These are phyloP conservation scores for Eupsilia transversa DNA, from an alignment of 2,888 invertebrate genomes.

Conservation along the genomic window DNA sequence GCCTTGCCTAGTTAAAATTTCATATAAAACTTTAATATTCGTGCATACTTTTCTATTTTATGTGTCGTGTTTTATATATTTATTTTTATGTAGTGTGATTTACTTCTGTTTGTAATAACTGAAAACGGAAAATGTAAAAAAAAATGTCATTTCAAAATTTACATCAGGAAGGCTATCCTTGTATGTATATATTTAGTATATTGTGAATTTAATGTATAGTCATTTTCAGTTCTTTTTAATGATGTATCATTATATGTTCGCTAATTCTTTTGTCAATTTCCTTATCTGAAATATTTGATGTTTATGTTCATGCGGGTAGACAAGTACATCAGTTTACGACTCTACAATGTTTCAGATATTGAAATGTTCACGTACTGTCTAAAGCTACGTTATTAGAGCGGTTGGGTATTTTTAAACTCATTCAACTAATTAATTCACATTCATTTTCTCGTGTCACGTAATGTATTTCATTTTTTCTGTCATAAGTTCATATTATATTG, in stretches of 20 bases:
- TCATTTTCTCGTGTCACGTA: slow-evolving; percentile 81
- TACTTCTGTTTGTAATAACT: slow-evolving; percentile 88
- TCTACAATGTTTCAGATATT: slow-evolving; percentile 71
- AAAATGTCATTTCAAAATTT: slow-evolving; percentile 82
- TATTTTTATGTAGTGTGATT: slow-evolving; percentile 88
- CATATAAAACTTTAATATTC: slow-evolving; percentile 79
- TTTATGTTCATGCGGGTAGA: slow-evolving; percentile 57
- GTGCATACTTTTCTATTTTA: slow-evolving; percentile 84
- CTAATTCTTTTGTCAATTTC: slow-evolving; percentile 73
- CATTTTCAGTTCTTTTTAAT: slow-evolving; percentile 80
- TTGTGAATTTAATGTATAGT: slow-evolving; percentile 85
- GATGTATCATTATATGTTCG: slow-evolving; percentile 78
- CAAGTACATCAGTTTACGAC: slow-evolving; percentile 57
- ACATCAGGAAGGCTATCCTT: slow-evolving; percentile 83
- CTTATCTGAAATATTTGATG: slow-evolving; percentile 75
- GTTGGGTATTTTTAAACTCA: slow-evolving; percentile 85
- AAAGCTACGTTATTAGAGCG: slow-evolving; percentile 80
- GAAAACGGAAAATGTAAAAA: slow-evolving; percentile 86
- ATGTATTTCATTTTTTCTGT: slow-evolving; percentile 82
- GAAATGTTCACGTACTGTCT: slow-evolving; percentile 71
- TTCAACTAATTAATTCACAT: slow-evolving; percentile 82
- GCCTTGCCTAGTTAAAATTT: slow-evolving; percentile 85
- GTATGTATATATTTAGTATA: slow-evolving; percentile 86
- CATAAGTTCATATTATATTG: slow-evolving; percentile 88
- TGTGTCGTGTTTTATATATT: slow-evolving; percentile 88